Evolutionary conservation across 2,888 invertebrate genomes (phyloP), one percentile per base, ranked within the genome.

Genomic region (Parnassius smintheus): DNA sequence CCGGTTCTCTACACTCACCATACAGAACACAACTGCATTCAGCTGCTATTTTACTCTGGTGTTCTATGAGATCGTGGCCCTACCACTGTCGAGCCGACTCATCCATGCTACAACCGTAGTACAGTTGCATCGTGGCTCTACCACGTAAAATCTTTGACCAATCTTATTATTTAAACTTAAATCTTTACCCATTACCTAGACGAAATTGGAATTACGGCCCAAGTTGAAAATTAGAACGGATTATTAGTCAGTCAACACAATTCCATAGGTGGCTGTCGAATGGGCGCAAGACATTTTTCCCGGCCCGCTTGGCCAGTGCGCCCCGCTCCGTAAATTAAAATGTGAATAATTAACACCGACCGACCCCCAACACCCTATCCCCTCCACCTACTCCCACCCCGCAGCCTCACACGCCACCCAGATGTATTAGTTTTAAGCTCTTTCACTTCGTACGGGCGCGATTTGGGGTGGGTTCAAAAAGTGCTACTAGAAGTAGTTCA

Each of bases 401-500:
- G 72, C 49, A 25, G 50, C 56, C 61, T 49, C 54, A 46, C 76
- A 77, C 74, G 72, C 82, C 82, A 78, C 87, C 87, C 86, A 83
- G 85, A 87, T 86, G 89, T 89, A 89, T 89, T 89, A 89, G 88
- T 90, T 88, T 88, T 88, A 88, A 89, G 88, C 88, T 87, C 83
- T 35, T 35, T 78, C 82, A 75, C 74, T 79, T 81, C 82, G 84
- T 83, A 82, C 80, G 83, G 82, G 80, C 81, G 80, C 85, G 84
- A 86, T 87, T 87, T 84, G 79, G 82, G 81, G 78, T 78, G 81
- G 78, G 73, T 76, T 75, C 74, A 61, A 66, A 65, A 59, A 61
- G 54, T 13, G 49, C 13, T 12, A 13, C 60, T 76, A 80, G 77
- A 80, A 79, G 78, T 85, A 81, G 84, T 81, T 85, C 81, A 83